Evolutionary conservation across 2,113 vertebrate genomes (phyloP).

Genomic region (Alethe diademata): DNA sequence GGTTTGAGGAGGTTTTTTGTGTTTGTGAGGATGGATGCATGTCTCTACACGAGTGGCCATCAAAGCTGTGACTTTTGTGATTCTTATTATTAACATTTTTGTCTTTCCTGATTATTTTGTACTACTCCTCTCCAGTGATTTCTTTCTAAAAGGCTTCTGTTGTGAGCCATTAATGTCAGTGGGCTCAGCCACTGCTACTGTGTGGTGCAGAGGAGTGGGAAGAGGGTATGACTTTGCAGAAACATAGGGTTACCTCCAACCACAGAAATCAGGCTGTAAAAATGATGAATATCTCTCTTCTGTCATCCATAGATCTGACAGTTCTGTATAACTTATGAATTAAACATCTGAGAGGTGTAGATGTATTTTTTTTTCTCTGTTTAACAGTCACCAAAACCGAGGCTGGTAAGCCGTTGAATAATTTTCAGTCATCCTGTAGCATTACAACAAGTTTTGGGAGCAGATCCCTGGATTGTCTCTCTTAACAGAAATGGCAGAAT

Average conservation of each 20-base stretch:
- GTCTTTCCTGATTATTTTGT: neutral
- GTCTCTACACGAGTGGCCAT: neutral
- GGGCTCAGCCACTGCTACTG: neutral
- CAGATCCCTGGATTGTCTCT: neutral
- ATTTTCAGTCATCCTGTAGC: neutral
- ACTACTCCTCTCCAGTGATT: neutral
- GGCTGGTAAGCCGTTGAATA: neutral
- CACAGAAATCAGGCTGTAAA: constrained; percentile 43
- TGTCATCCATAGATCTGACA: constrained; percentile 37
- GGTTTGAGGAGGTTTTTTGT: neutral
- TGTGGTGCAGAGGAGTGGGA: neutral
- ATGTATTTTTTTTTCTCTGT: neutral
- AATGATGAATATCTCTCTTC: constrained; percentile 47
- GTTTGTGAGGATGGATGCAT: neutral
- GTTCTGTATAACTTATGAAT: constrained; percentile 53
- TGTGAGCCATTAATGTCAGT: neutral
- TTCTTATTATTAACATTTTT: neutral
- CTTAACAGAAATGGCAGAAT: neutral
- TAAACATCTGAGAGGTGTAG: constrained; percentile 45
- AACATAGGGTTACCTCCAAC: constrained; percentile 1
- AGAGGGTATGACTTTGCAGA: constrained; percentile 43
- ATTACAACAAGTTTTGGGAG: neutral
- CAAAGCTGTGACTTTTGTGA: neutral
- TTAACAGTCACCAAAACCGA: neutral
- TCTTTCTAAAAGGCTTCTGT: neutral